phyloP scores from a whole-genome alignment of 2,888 invertebrate genomes.

The Lithodes maja region DNA sequence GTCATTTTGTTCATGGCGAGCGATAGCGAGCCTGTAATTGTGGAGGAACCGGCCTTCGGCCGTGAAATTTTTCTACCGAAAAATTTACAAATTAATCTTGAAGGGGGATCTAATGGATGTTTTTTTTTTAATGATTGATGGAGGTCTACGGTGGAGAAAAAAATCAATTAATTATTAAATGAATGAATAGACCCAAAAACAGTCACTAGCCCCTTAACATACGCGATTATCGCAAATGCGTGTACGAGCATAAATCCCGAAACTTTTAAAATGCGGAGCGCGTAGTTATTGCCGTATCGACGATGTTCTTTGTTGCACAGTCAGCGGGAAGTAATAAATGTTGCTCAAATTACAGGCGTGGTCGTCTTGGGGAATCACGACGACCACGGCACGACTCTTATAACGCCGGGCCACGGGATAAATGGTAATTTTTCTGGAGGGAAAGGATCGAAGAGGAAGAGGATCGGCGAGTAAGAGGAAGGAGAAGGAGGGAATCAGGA shows the following conservation, averaged over 20 bases:
- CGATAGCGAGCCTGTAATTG: too few relatives aligned
- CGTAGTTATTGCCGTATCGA: slow-evolving; percentile 16
- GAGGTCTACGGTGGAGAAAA: too few relatives aligned
- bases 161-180: too few relatives aligned
- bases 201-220: background rate
- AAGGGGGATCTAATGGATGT: too few relatives aligned
- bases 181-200: too few relatives aligned
- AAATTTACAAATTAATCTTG: too few relatives aligned
- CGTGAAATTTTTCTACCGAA: too few relatives aligned
- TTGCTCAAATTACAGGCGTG: slow-evolving; percentile 33
- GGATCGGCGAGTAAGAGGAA: background rate
- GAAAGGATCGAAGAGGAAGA: background rate
- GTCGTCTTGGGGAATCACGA: slow-evolving; percentile 14
- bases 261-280: slow-evolving; percentile 17
- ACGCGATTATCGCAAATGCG: background rate
- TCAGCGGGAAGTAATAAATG: slow-evolving; percentile 28
- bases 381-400: slow-evolving; percentile 7
- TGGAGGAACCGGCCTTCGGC: too few relatives aligned
- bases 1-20: too few relatives aligned
- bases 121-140: too few relatives aligned
- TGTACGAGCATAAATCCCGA: slow-evolving; percentile 1
- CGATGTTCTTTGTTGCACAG: slow-evolving; percentile 30
- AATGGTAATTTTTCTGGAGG: background rate
- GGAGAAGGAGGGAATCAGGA: background rate
- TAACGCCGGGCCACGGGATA: slow-evolving; percentile 14